A percentile compares a stretch with the other conserved stretches of the same genome.
Evolutionary conservation across 2,797 vertebrate species (phyloP).

Genomic region (Enteromius mattozi): DNA sequence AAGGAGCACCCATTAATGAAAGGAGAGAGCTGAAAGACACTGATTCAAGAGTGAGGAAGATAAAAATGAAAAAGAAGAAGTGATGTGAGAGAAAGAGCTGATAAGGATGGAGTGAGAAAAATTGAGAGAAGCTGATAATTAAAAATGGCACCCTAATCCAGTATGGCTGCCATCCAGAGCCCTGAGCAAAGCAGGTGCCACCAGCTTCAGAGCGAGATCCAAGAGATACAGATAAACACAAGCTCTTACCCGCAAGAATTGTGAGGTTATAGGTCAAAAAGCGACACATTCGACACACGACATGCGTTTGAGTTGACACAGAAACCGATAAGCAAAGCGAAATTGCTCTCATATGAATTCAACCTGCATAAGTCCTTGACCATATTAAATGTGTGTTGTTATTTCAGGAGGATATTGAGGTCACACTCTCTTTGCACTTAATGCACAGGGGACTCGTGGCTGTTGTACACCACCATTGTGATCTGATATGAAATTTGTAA

Average conservation of each 20-base stretch:
- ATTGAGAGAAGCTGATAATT: conserved; percentile 25
- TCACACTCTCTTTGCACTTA: conserved; percentile 38
- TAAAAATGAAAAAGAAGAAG: not conserved
- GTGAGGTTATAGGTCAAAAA: not conserved
- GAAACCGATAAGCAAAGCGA: conserved; percentile 13
- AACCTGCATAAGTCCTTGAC: conserved; percentile 9
- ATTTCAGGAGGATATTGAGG: conserved; percentile 41
- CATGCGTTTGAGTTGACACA: conserved; percentile 1
- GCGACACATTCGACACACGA: not conserved
- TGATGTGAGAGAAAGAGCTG: not conserved
- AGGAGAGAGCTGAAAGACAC: not conserved
- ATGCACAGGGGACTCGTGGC: conserved; percentile 7
- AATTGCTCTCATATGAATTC: conserved; percentile 13
- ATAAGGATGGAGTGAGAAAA: conserved; percentile 24
- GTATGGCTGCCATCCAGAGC: conserved; percentile 27
- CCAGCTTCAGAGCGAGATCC: not conserved
- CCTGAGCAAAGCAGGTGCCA: not conserved
- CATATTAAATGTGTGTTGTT: conserved; percentile 22
- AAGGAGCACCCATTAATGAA: not conserved
- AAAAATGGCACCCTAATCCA: conserved; percentile 43
- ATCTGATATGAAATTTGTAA: conserved; percentile 29
- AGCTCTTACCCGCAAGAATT: not conserved
- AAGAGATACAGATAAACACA: not conserved
- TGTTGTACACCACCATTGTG: conserved; percentile 30
- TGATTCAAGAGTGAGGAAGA: not conserved